Percentiles rank a stretch among this genome's conserved stretches.
phyloP scores from a whole-genome alignment of 2,797 vertebrate species.

The Crenichthys baileyi region DNA sequence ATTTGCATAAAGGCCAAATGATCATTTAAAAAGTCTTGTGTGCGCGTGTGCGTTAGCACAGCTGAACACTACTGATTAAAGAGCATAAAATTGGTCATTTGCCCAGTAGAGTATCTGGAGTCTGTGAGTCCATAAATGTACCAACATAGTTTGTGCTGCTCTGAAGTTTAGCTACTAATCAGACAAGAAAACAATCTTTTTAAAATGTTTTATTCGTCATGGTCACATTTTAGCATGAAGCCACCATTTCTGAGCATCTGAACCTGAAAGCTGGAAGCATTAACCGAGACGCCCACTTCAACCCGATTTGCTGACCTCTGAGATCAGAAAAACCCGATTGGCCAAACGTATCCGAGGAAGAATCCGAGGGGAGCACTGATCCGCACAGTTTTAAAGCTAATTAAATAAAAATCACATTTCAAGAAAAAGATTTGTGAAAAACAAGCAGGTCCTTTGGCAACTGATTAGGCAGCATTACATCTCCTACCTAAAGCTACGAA shows the following conservation, averaged over 20 bases:
- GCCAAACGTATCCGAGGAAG: slow-evolving; percentile 8
- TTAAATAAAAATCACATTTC: slow-evolving; percentile 48
- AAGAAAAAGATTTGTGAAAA: slow-evolving; percentile 4
- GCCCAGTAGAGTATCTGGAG: too few relatives aligned
- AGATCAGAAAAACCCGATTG: slow-evolving; percentile 13
- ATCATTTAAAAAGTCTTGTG: too few relatives aligned
- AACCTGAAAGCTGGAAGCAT: slow-evolving; percentile 29
- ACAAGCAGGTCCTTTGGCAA: slow-evolving; percentile 19
- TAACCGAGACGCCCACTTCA: neutral
- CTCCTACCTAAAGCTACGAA: neutral
- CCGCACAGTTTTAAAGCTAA: slow-evolving; percentile 29
- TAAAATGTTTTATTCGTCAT: slow-evolving; percentile 18
- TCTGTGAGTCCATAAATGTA: too few relatives aligned
- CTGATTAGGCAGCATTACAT: slow-evolving; percentile 32
- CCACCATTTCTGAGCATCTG: slow-evolving; percentile 6
- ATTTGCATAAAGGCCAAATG: too few relatives aligned
- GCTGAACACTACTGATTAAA: too few relatives aligned
- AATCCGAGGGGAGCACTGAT: neutral
- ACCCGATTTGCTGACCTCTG: neutral
- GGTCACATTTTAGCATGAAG: slow-evolving; percentile 24
- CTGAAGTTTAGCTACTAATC: too few relatives aligned
- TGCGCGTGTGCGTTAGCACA: too few relatives aligned
- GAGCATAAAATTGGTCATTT: too few relatives aligned
- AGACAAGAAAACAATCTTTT: neutral
- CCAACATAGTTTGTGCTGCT: too few relatives aligned